Evolutionary conservation across 2,113 vertebrate genomes (phyloP).

Genomic region (Stegostoma tigrinum): DNA sequence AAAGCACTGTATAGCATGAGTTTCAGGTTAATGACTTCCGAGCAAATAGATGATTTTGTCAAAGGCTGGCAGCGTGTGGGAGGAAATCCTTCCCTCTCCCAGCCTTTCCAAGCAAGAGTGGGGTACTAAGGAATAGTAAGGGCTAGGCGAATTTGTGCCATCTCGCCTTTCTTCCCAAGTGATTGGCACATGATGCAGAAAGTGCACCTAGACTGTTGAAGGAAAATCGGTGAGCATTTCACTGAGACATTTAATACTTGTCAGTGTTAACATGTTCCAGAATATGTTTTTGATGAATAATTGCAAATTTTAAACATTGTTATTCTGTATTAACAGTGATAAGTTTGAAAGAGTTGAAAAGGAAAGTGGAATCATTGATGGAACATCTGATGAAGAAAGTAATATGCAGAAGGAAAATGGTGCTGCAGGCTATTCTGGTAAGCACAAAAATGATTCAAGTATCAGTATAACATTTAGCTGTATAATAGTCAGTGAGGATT

Average conservation of each 20-base stretch:
- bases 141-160: neutral
- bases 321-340: neutral
- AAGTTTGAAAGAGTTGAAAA: conserved; percentile 12
- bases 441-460: neutral
- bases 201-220: neutral
- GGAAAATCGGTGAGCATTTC: neutral
- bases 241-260: neutral
- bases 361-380: neutral
- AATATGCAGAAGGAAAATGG: neutral
- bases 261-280: neutral
- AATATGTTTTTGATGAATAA: neutral
- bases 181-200: neutral
- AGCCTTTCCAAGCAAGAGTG: neutral
- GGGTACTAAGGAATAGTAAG: neutral
- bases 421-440: neutral
- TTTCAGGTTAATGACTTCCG: neutral
- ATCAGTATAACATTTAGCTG: neutral
- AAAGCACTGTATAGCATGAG: neutral
- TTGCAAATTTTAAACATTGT: neutral
- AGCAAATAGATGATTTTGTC: neutral
- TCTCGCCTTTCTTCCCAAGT: neutral
- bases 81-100: neutral
- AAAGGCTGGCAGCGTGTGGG: neutral
- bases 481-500: neutral
- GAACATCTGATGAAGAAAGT: neutral